Conservation (phyloP, 2,797 vertebrate species). For the Taeniopygia guttata region DNA sequence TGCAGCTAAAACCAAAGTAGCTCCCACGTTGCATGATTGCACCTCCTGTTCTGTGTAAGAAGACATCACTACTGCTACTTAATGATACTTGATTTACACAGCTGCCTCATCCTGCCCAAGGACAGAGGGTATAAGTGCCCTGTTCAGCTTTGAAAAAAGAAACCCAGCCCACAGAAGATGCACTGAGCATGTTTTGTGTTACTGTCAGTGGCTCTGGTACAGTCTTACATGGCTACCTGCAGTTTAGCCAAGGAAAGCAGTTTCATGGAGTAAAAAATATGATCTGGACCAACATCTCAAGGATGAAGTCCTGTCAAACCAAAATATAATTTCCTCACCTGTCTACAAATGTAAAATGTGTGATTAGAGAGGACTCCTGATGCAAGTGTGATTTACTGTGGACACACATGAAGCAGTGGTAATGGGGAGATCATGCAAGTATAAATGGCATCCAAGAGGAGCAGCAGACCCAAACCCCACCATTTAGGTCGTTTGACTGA, state of each 20-base stretch:
- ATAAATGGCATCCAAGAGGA: neutral
- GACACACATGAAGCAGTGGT: accelerated
- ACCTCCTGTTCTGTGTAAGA: neutral
- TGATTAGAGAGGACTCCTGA: neutral
- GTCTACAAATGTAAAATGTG: neutral
- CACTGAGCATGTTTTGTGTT: neutral
- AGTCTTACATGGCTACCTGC: neutral
- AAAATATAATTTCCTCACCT: neutral
- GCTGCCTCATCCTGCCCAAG: neutral
- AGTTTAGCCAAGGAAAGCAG: neutral
- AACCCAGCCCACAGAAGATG: neutral
- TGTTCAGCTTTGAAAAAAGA: neutral
- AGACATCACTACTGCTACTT: neutral
- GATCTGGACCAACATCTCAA: neutral
- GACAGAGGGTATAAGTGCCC: neutral
- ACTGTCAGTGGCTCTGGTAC: neutral
- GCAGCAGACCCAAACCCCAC: neutral
- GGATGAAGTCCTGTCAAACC: neutral
- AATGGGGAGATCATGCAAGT: neutral
- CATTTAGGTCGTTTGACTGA: neutral
- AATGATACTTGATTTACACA: neutral
- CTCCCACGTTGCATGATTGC: neutral
- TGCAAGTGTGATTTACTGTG: neutral
- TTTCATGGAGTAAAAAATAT: neutral
- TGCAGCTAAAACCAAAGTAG: neutral